Evolutionary conservation across 2,113 vertebrate species (phyloP).

Genomic region (Chaetops frenatus): DNA sequence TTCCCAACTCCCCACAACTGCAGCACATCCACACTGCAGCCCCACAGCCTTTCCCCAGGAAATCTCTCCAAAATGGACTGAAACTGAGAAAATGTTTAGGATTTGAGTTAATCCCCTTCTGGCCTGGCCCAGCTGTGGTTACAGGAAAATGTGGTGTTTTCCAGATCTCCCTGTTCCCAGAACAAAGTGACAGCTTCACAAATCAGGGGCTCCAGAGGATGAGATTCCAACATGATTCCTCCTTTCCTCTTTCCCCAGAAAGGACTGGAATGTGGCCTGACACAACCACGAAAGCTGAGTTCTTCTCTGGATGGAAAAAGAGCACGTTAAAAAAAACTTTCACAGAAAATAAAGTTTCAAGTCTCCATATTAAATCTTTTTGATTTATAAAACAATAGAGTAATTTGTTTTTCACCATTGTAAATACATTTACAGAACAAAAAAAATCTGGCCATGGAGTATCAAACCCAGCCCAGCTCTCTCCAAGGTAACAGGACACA

Average conservation of each 20-base stretch:
- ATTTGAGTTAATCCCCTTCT: background rate
- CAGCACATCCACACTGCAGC: background rate
- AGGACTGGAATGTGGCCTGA: background rate
- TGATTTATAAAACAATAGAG: constrained; percentile 12
- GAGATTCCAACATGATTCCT: background rate
- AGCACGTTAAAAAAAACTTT: background rate
- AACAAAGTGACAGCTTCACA: background rate
- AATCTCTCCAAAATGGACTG: background rate
- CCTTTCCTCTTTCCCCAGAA: background rate
- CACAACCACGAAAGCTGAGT: background rate
- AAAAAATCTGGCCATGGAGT: background rate
- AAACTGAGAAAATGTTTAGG: background rate
- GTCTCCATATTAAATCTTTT: background rate
- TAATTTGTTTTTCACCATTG: background rate
- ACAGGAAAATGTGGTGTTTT: background rate
- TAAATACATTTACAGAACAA: background rate
- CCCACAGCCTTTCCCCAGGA: background rate
- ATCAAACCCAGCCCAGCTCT: background rate
- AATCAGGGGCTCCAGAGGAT: background rate
- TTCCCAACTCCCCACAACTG: background rate
- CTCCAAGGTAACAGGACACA: background rate
- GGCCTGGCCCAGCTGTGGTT: background rate
- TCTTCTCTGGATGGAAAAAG: background rate
- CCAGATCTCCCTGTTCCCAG: background rate
- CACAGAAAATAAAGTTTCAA: background rate